Conservation (phyloP, 2,113 vertebrate species). For the Haemorhous mexicanus region DNA sequence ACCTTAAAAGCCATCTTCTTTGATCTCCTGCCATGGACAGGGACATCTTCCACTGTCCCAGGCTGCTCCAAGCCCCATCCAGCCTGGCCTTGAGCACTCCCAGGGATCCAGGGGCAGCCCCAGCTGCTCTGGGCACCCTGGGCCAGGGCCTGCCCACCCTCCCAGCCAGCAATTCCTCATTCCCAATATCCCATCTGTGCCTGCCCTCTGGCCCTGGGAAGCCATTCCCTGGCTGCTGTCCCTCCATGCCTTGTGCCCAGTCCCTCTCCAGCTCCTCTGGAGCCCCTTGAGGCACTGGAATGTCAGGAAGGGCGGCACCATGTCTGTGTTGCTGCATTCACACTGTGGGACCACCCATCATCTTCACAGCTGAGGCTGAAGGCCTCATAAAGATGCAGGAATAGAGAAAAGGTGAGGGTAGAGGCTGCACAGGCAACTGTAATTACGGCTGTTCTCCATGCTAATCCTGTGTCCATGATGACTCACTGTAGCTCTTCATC, state of each 20-base stretch:
- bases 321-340: fast-evolving
- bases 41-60: fast-evolving
- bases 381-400: not conserved
- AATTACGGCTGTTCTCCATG: not conserved
- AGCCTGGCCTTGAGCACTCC: fast-evolving
- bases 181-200: fast-evolving
- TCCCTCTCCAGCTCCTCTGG: not conserved
- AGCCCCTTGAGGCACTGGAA: not conserved
- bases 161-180: not conserved
- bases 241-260: not conserved
- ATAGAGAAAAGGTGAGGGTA: not conserved
- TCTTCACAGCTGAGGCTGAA: not conserved
- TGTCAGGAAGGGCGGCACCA: too few relatives aligned
- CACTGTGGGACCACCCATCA: not conserved
- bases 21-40: not conserved
- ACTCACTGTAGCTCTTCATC: not conserved
- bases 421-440: not conserved
- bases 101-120: not conserved
- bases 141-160: not conserved
- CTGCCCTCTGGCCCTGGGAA: not conserved
- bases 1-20: fast-evolving
- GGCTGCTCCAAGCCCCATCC: fast-evolving
- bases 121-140: not conserved
- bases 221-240: not conserved
- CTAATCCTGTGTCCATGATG: not conserved